A percentile compares a stretch with the other conserved stretches of the same genome.
Evolutionary conservation across 1,140 invertebrate genomes (phyloP).

Genomic region (Scaptomyza hsui): DNA sequence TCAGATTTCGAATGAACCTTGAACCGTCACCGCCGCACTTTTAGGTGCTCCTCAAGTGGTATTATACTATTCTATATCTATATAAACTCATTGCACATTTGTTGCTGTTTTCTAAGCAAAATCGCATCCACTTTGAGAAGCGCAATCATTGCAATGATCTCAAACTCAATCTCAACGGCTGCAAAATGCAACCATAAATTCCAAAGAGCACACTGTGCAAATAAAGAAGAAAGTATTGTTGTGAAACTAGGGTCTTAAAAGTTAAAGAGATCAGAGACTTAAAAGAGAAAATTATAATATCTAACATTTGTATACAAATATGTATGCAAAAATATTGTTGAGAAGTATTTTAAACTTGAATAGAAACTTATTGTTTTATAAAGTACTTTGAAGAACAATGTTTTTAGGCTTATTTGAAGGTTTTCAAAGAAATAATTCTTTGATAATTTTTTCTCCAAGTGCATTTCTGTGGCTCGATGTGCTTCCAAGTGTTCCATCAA

Average conservation of each 20-base stretch:
- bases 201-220: not conserved
- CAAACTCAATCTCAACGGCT: conserved; percentile 44
- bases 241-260: too few relatives aligned
- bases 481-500: conserved; percentile 73
- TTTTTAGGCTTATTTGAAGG: too few relatives aligned
- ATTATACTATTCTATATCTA: not conserved
- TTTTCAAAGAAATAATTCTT: too few relatives aligned
- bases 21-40: conserved; percentile 28
- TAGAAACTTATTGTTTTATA: too few relatives aligned
- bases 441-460: not conserved
- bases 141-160: conserved; percentile 60
- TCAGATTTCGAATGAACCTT: conserved; percentile 50
- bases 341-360: too few relatives aligned
- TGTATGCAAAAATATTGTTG: too few relatives aligned
- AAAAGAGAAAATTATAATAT: too few relatives aligned
- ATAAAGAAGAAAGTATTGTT: not conserved
- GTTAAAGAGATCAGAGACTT: not conserved
- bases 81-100: conserved; percentile 45
- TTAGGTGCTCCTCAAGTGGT: conserved; percentile 66
- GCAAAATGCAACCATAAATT: conserved; percentile 67
- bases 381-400: not conserved
- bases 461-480: not conserved
- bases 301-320: too few relatives aligned
- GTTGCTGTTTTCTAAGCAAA: conserved; percentile 23
- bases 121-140: conserved; percentile 41